Conservation (phyloP, 2,888 invertebrate genomes). For the Nomada goodeniana region DNA sequence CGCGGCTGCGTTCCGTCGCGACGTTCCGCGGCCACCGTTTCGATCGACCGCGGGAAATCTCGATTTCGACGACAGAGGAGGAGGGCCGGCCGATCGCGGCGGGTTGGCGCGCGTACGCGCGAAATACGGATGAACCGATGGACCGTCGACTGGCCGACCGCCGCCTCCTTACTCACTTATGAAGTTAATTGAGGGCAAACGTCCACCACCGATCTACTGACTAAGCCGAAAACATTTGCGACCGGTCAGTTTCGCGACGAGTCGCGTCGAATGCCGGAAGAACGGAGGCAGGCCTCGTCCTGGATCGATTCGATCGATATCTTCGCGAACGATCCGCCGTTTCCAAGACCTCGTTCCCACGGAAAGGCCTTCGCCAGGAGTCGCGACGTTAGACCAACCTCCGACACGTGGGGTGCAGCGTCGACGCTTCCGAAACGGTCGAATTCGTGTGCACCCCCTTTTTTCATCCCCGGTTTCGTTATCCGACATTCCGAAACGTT, state of each 20-base stretch:
- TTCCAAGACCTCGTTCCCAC: conserved; percentile 35
- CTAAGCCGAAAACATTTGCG: conserved; percentile 81
- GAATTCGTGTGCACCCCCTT: conserved; percentile 31
- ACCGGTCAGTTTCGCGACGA: conserved; percentile 29
- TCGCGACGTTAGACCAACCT: conserved; percentile 58
- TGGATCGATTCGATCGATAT: background rate
- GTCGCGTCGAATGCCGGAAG: conserved; percentile 13
- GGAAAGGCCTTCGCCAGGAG: conserved; percentile 58
- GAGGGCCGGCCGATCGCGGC: background rate
- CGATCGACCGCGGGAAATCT: background rate
- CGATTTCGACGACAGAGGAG: background rate
- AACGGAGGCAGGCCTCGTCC: too few relatives aligned
- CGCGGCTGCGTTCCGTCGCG: background rate
- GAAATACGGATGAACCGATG: conserved; percentile 72
- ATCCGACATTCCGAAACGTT: background rate
- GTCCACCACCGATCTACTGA: conserved; percentile 81
- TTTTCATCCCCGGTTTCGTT: conserved; percentile 18
- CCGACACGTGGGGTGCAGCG: conserved; percentile 61
- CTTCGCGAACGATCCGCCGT: conserved; percentile 15
- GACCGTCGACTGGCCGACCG: conserved; percentile 80
- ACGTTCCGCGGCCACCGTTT: background rate
- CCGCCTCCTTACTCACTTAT: conserved; percentile 84
- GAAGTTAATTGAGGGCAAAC: conserved; percentile 84
- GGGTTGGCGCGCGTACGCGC: conserved; percentile 46
- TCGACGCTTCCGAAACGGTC: background rate